Base-by-base conservation (phyloP, 2,888 invertebrate species). In the Erebia palarica region DNA sequence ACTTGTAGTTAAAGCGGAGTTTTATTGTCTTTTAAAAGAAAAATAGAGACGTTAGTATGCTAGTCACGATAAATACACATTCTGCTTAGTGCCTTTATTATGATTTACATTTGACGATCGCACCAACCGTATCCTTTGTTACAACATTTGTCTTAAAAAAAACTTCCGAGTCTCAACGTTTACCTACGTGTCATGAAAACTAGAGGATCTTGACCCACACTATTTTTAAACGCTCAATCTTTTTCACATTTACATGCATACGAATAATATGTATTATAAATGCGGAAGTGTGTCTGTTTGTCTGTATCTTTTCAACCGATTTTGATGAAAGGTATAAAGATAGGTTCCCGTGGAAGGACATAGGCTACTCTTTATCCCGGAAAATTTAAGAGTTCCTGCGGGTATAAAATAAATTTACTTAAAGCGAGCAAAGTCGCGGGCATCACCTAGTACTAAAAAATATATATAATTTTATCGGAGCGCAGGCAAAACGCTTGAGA, bases 41-140 rank as follows among this genome's bases (percentile, higher is more conserved):
- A 71, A 69, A 55, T 68, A 66, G 61, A 61, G 59, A 42, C 58
- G 68, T 74, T 71, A 65, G 67, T 70, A 74, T 11, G 57, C 70
- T 61, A 51, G 70, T 72, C 70, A 72, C 70, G 68, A 70, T 65
- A 67, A 13, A 57, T 61, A 64, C 51, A 67, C 64, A 57, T 72
- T 67, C 21, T 58, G 57, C 21, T 53, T 18, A 27, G 64, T 66
- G 36, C 27, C 69, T 61, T 69, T 74, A 74, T 70, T 72, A 65
- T 68, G 70, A 74, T 70, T 70, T 68, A 72, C 60, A 61, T 72
- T 57, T 68, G 60, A 67, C 51, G 71, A 69, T 55, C 27, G n/a
- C 64, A 16, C 14, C 1, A 8, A 61, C 61, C 47, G 21, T 49
- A 63, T 63, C 47, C 63, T 49, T 63, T 63, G 63, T 63, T 63